phyloP scores from a whole-genome alignment of 2,113 vertebrate species.

The Sminthopsis crassicaudata region DNA sequence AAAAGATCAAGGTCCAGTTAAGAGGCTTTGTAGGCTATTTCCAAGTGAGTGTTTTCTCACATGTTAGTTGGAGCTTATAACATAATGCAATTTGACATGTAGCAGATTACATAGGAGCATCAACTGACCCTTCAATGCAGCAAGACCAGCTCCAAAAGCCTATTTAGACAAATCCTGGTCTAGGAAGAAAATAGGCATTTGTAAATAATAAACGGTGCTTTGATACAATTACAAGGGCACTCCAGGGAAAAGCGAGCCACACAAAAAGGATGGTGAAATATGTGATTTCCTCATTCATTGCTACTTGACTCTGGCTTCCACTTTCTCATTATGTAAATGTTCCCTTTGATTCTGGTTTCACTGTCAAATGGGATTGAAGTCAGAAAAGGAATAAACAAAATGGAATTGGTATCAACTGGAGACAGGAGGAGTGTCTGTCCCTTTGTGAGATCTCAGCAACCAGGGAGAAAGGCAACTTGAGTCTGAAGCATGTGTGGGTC shows the following conservation, averaged over 20 bases:
- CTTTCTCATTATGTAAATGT: constrained; percentile 51
- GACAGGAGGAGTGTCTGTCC: neutral
- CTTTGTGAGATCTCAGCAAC: constrained; percentile 38
- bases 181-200: constrained; percentile 70
- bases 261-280: constrained; percentile 22
- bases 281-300: constrained; percentile 64
- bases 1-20: constrained; percentile 46
- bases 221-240: constrained; percentile 50
- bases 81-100: constrained; percentile 45
- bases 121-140: constrained; percentile 63
- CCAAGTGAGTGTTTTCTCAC: constrained; percentile 60
- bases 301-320: constrained; percentile 54
- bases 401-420: constrained; percentile 46
- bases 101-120: constrained; percentile 58
- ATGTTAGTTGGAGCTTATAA: neutral
- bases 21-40: constrained; percentile 41
- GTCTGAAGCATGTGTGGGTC: constrained; percentile 12
- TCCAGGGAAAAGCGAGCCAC: constrained; percentile 38
- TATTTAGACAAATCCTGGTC: constrained; percentile 69
- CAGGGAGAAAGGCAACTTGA: constrained; percentile 44
- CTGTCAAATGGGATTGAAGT: constrained; percentile 52
- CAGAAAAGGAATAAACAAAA: constrained; percentile 35
- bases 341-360: constrained; percentile 59
- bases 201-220: constrained; percentile 63
- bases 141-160: constrained; percentile 51